A percentile compares a stretch with the other conserved stretches of the same genome.
phyloP scores from a whole-genome alignment of 1,140 invertebrate species.

The Polypedilum vanderplanki region DNA sequence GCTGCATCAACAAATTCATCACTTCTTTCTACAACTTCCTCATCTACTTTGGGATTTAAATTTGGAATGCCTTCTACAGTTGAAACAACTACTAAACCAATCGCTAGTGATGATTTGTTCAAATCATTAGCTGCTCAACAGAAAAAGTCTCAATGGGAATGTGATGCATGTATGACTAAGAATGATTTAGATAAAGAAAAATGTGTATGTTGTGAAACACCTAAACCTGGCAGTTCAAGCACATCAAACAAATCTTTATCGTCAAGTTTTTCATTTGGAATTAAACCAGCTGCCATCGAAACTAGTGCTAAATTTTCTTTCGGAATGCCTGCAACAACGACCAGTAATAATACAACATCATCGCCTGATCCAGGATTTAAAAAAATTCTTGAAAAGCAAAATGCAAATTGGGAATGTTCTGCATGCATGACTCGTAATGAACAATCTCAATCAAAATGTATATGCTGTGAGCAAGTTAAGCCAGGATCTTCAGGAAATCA shows the following conservation, averaged over 20 bases:
- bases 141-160: slow-evolving; percentile 52
- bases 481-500: slow-evolving; percentile 42
- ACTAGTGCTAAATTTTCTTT: slow-evolving; percentile 37
- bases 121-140: slow-evolving; percentile 18
- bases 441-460: slow-evolving; percentile 50
- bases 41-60: slow-evolving; percentile 30
- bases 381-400: slow-evolving; percentile 41
- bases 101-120: not conserved
- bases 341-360: too few species aligned
- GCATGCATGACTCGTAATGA: slow-evolving; percentile 60
- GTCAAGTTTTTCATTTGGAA: slow-evolving; percentile 22
- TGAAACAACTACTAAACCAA: not conserved
- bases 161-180: slow-evolving; percentile 55
- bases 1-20: slow-evolving; percentile 29
- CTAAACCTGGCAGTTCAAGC: slow-evolving; percentile 44
- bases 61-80: slow-evolving; percentile 33
- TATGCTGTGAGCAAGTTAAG: slow-evolving; percentile 61
- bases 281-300: slow-evolving; percentile 31
- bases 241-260: slow-evolving; percentile 35
- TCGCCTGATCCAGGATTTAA: slow-evolving; percentile 36
- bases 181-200: slow-evolving; percentile 52
- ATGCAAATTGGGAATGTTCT: slow-evolving; percentile 57
- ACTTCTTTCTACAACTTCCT: not conserved
- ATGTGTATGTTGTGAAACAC: slow-evolving; percentile 57
- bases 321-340: slow-evolving; percentile 35